Percentiles rank a stretch among this genome's conserved stretches.
These are phyloP conservation scores for Stylophora pistillata DNA, from an alignment of 64 coral and sea anemone species.

Conservation along the genomic window DNA sequence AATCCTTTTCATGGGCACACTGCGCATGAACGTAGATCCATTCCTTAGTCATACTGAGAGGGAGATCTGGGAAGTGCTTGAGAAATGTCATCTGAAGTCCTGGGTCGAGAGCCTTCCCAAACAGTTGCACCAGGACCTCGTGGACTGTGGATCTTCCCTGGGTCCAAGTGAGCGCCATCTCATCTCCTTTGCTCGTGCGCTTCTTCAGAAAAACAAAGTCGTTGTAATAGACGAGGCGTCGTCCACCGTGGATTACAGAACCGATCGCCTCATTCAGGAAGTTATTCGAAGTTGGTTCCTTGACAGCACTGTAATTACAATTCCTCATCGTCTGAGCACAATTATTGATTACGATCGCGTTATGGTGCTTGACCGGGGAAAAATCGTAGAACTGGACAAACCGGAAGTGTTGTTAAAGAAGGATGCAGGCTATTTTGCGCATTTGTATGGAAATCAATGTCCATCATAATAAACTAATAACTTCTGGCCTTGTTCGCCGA, in stretches of 20 bases:
- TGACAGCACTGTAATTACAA: slow-evolving; percentile 56
- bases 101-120: slow-evolving; percentile 67
- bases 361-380: slow-evolving; percentile 76
- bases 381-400: slow-evolving; percentile 73
- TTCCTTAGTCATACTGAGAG: slow-evolving; percentile 51
- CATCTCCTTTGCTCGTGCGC: slow-evolving; percentile 62
- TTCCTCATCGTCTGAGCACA: slow-evolving; percentile 58
- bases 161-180: slow-evolving; percentile 76
- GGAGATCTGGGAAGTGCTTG: slow-evolving; percentile 71
- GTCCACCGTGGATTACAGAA: slow-evolving; percentile 74
- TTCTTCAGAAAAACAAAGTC: slow-evolving; percentile 70
- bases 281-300: slow-evolving; percentile 50
- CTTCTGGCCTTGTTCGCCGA: too few relatives aligned
- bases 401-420: slow-evolving; percentile 61
- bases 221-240: slow-evolving; percentile 83
- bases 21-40: slow-evolving; percentile 83
- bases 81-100: slow-evolving; percentile 52
- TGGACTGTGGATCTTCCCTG: slow-evolving; percentile 50
- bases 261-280: slow-evolving; percentile 57
- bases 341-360: slow-evolving; percentile 82
- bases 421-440: slow-evolving; percentile 40
- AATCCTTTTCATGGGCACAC: slow-evolving; percentile 65
- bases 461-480: not conserved
- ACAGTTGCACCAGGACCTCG: slow-evolving; percentile 64
- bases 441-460: slow-evolving; percentile 64